A percentile compares a stretch with the other conserved stretches of the same genome.
phyloP scores from a whole-genome alignment of 2,888 invertebrate species.

The Troides aeacus region DNA sequence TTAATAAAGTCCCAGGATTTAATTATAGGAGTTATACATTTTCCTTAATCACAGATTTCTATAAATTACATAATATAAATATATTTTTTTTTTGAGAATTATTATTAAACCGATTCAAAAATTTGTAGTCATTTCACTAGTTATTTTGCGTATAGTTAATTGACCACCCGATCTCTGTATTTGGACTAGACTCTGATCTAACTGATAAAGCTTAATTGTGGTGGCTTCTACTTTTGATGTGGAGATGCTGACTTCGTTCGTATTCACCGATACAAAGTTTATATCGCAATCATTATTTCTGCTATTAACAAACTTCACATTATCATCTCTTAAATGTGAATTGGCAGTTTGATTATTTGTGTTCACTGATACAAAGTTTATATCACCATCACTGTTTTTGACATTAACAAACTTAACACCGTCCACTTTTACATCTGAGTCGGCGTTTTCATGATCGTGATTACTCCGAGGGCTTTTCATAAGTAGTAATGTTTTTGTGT shows the following conservation, averaged over 20 bases:
- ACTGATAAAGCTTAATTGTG: slow-evolving; percentile 53
- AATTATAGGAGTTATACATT: too few relatives aligned
- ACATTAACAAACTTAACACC: slow-evolving; percentile 41
- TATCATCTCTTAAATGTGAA: slow-evolving; percentile 40
- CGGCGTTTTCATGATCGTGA: slow-evolving; percentile 31
- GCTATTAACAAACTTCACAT: slow-evolving; percentile 40
- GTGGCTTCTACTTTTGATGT: slow-evolving; percentile 46
- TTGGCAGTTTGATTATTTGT: slow-evolving; percentile 38
- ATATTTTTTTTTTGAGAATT: not conserved
- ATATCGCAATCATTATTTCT: slow-evolving; percentile 43
- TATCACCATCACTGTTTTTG: slow-evolving; percentile 40
- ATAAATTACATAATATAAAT: too few relatives aligned
- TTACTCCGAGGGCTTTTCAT: slow-evolving; percentile 44
- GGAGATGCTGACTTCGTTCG: slow-evolving; percentile 51
- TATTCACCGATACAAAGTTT: slow-evolving; percentile 57
- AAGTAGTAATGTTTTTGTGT: slow-evolving; percentile 41
- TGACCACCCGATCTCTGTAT: slow-evolving; percentile 55
- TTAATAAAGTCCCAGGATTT: too few relatives aligned
- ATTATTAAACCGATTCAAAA: slow-evolving; percentile 41
- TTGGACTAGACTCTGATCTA: slow-evolving; percentile 63
- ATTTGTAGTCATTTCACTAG: slow-evolving; percentile 62
- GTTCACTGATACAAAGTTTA: slow-evolving; percentile 57
- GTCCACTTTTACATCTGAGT: slow-evolving; percentile 40
- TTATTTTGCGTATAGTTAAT: slow-evolving; percentile 63
- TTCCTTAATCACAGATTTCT: too few relatives aligned